phyloP scores from a whole-genome alignment of 2,797 vertebrate genomes.

The Phaenicophaeus curvirostris region DNA sequence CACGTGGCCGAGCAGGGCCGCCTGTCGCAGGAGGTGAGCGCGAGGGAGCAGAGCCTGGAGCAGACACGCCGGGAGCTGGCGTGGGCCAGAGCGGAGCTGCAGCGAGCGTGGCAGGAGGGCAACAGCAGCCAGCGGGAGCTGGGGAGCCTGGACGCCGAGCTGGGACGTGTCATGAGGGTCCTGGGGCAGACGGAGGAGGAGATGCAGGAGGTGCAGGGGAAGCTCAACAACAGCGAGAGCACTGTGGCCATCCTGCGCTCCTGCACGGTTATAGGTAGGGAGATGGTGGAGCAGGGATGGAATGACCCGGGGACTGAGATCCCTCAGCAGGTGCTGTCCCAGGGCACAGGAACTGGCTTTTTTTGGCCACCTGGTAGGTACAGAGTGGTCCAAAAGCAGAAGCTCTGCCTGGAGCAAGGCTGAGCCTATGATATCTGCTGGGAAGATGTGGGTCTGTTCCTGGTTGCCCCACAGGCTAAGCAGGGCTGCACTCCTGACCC shows the following conservation, averaged over 20 bases:
- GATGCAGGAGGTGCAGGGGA: neutral
- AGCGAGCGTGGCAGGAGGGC: neutral
- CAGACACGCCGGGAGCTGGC: neutral
- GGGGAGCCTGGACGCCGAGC: neutral
- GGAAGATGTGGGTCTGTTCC: neutral
- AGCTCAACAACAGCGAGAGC: neutral
- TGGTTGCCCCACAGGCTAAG: rapidly evolving
- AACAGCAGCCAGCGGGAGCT: neutral
- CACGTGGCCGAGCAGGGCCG: slow-evolving; percentile 33
- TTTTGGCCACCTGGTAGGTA: neutral
- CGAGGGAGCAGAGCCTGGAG: slow-evolving; percentile 23
- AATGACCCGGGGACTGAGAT: neutral
- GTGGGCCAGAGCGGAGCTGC: neutral
- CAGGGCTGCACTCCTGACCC: neutral
- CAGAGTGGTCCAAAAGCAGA: neutral
- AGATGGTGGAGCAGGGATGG: neutral
- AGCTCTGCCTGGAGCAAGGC: neutral
- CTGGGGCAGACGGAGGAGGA: neutral
- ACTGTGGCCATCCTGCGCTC: neutral
- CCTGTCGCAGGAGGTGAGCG: neutral
- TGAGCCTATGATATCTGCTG: neutral
- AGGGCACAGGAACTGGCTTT: neutral
- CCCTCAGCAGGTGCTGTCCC: neutral
- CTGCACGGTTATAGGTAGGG: slow-evolving; percentile 8
- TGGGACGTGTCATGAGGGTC: neutral